A percentile compares a stretch with the other conserved stretches of the same genome.
These are phyloP conservation scores for Halcyon smyrnensis DNA, from an alignment of 2,797 vertebrate genomes.

Conservation along the genomic window DNA sequence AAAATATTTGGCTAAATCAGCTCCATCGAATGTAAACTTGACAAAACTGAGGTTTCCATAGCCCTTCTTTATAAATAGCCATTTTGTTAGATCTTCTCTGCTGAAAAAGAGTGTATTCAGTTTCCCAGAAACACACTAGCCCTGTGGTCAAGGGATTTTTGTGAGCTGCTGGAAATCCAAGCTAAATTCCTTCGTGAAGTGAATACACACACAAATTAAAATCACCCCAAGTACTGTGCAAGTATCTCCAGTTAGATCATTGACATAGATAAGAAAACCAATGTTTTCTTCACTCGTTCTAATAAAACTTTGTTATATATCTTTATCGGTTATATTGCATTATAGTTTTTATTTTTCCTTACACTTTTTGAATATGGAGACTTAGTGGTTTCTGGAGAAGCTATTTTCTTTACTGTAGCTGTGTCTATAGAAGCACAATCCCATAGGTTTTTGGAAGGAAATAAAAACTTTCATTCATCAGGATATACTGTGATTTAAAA, in stretches of 20 bases:
- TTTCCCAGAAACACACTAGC: slow-evolving; percentile 21
- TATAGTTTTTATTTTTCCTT: neutral
- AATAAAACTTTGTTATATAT: neutral
- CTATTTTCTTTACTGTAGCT: neutral
- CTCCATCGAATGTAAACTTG: neutral
- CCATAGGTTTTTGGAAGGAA: neutral
- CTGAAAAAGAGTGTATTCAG: slow-evolving; percentile 10
- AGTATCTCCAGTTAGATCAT: neutral
- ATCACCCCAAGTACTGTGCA: neutral
- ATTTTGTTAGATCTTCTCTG: slow-evolving; percentile 20
- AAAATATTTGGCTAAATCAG: neutral
- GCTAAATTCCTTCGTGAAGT: neutral
- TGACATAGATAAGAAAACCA: neutral
- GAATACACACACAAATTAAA: neutral
- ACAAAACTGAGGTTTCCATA: neutral
- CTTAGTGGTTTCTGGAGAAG: neutral
- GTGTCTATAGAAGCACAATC: neutral
- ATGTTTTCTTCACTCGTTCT: neutral
- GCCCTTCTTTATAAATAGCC: neutral
- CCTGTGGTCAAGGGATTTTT: neutral
- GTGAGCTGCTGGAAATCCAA: neutral
- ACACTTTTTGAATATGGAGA: neutral
- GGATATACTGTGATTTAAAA: neutral
- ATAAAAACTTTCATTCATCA: neutral
- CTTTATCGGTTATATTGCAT: neutral